Percentiles rank a stretch among this genome's conserved stretches.
phyloP scores from a whole-genome alignment of 2,113 vertebrate genomes.

The Willisornis vidua region DNA sequence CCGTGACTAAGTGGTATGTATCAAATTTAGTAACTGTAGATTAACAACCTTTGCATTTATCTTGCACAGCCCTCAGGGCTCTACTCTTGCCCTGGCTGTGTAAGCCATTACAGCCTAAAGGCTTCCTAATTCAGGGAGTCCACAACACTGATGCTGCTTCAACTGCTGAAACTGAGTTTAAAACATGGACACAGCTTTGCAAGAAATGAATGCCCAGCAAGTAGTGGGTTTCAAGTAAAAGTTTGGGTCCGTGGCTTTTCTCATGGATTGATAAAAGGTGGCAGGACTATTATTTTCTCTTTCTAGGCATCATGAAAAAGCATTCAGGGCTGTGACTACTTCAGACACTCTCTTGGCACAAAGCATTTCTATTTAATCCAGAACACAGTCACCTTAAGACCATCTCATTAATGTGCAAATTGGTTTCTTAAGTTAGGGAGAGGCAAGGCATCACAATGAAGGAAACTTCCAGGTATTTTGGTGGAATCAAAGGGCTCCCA shows the following conservation, averaged over 20 bases:
- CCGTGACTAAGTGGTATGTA: accelerated
- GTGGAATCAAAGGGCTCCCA: neutral
- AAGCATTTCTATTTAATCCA: neutral
- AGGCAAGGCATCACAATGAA: neutral
- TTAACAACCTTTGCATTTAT: neutral
- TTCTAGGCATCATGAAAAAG: neutral
- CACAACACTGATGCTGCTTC: neutral
- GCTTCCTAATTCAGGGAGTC: neutral
- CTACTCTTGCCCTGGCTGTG: neutral
- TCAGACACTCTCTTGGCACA: neutral
- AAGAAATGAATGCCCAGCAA: neutral
- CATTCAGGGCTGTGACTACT: neutral
- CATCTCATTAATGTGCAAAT: neutral
- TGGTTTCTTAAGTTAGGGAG: neutral
- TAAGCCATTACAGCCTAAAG: neutral
- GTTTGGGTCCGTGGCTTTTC: neutral
- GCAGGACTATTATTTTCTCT: neutral
- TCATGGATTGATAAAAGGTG: neutral
- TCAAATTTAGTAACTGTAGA: neutral
- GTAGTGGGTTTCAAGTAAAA: neutral
- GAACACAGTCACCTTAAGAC: neutral
- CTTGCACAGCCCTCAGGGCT: neutral
- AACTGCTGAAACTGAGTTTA: neutral
- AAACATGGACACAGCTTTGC: neutral
- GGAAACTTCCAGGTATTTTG: neutral